A percentile compares a stretch with the other conserved stretches of the same genome.
These are phyloP conservation scores for Zaprionus ornatus DNA, from an alignment of 1,140 invertebrate genomes.

Conservation along the genomic window DNA sequence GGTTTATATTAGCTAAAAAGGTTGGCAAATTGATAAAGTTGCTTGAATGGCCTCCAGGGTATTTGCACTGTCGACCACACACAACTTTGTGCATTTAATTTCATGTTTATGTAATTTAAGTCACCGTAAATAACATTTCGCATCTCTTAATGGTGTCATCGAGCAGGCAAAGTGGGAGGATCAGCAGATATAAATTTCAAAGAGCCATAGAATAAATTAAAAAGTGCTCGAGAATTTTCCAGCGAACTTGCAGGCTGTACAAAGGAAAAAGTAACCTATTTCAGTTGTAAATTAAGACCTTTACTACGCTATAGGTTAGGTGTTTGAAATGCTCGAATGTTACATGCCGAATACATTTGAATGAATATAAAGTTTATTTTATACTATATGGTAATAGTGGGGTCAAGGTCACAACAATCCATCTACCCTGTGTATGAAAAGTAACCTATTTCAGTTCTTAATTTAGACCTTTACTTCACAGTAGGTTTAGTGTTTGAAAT, in stretches of 20 bases:
- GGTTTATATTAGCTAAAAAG: background rate
- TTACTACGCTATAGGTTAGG: background rate
- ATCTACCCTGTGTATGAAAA: background rate
- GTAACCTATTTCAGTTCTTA: no score
- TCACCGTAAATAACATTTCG: conserved; percentile 16
- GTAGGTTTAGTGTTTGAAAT: background rate
- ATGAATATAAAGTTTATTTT: no score
- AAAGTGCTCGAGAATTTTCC: background rate
- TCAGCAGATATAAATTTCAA: conserved; percentile 16
- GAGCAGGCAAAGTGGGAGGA: background rate
- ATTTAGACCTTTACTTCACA: no score
- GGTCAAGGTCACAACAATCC: background rate
- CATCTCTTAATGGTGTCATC: conserved; percentile 27
- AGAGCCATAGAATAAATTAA: conserved; percentile 18
- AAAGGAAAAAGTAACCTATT: background rate
- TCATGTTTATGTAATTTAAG: conserved; percentile 18
- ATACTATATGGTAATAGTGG: no score
- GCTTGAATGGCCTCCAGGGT: background rate
- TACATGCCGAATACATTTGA: background rate
- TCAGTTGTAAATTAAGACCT: background rate
- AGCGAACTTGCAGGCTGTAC: background rate
- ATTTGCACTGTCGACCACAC: background rate
- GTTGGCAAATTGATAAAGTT: background rate
- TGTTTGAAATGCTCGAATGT: background rate
- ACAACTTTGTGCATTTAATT: background rate